Evolutionary conservation across 2,888 invertebrate species (phyloP), one percentile per base, ranked within the genome.

Genomic region (Macrosoma leucophasiata): DNA sequence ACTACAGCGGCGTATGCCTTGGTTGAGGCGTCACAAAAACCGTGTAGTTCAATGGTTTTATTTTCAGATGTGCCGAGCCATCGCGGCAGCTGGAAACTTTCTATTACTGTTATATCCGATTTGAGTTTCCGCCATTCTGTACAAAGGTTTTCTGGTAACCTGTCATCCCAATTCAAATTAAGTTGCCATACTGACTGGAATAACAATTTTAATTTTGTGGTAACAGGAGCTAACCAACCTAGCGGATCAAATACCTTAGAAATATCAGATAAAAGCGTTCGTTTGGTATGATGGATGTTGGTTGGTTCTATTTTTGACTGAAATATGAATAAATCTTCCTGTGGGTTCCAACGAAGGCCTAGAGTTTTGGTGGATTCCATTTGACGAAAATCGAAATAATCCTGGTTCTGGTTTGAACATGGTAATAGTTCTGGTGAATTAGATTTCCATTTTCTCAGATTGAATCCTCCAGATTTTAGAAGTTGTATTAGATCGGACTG

Each of bases 111-210:
- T 14, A 1, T 38, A 14, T 38, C 36, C 8, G 4, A 5, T 29
- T 24, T 31, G 1, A 45, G 7, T 13, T 13, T 24, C 9, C 9
- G 1, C 40, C 38, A 41, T 7, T 36, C 26, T 0, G 29, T 9
- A 7, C 19, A 9, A 4, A 39, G 20, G 6, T 39, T 26, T 1
- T 3, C 8, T 0, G 39, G 36, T 23, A 43, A 11, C 0, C 1
- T 6, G n/a, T 48, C 42, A 17, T 48, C 40, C 46, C 48, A 46
- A 3, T n/a, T 13, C 1, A 43, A 11, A n/a, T 42, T 38, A 5
- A 20, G 22, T 1, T 7, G n/a, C 48, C 45, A 45, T 1, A 48
- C 33, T 5, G 24, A 29, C 36, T 48, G 43, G 13, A 48, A 45
- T 0, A 48, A 11, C 4, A 45, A 22, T 13, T 43, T 43, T 3